Percentiles rank a stretch among this genome's conserved stretches.
Evolutionary conservation across 2,888 invertebrate genomes (phyloP).

Genomic region (Cephus nigrinus): DNA sequence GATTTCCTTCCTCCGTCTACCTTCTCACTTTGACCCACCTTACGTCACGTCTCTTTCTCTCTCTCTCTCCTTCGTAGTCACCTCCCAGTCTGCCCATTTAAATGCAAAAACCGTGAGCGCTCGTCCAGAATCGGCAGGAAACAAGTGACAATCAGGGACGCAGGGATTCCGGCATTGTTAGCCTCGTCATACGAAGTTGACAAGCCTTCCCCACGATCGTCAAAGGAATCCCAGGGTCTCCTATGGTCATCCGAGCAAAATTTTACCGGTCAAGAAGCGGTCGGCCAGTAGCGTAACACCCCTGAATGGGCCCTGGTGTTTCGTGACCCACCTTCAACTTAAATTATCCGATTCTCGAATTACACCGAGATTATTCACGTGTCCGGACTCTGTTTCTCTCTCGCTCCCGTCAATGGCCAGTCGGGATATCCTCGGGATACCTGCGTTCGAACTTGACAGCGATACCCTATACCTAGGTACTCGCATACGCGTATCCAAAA

Average conservation of each 20-base stretch:
- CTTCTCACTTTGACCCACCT: background rate
- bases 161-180: constrained; percentile 52
- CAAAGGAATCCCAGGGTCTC: constrained; percentile 31
- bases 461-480: background rate
- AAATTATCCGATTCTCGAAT: background rate
- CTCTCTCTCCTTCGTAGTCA: background rate
- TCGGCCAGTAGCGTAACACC: background rate
- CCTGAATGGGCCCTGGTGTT: background rate
- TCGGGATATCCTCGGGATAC: background rate
- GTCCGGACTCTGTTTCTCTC: background rate
- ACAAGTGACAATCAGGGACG: constrained; percentile 62
- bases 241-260: constrained; percentile 40
- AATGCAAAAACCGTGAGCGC: constrained; percentile 13
- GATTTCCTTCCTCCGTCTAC: background rate
- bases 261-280: constrained; percentile 38
- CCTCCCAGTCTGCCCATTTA: constrained; percentile 11
- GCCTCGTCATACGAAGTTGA: constrained; percentile 48
- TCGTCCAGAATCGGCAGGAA: constrained; percentile 48
- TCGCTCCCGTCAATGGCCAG: background rate
- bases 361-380: background rate
- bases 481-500: background rate
- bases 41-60: background rate
- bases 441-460: background rate
- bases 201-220: constrained; percentile 38
- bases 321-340: background rate